phyloP scores from a whole-genome alignment of 92 coral and sea anemone genomes.

The Pocillopora meandrina region DNA sequence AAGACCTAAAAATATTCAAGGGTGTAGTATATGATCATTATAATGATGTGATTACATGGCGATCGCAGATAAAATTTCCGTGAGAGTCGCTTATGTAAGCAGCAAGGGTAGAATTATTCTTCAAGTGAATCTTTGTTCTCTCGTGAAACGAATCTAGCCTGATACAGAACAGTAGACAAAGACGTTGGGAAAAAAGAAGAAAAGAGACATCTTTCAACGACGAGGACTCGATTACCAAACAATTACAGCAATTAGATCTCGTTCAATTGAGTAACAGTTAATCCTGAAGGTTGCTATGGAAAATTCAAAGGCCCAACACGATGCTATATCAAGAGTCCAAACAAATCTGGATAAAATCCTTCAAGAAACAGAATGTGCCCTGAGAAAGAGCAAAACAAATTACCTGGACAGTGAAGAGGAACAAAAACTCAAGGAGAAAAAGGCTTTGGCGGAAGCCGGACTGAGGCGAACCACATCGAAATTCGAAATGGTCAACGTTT shows the following conservation, averaged over 20 bases:
- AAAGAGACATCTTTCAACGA: not conserved
- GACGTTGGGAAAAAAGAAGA: not conserved
- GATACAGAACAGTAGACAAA: not conserved
- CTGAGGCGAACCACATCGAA: not conserved
- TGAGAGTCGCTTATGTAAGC: not conserved
- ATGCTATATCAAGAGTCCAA: slow-evolving; percentile 35
- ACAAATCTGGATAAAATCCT: slow-evolving; percentile 39
- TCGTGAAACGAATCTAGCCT: not conserved
- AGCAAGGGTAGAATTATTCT: slow-evolving; percentile 1
- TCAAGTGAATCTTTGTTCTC: slow-evolving; percentile 10
- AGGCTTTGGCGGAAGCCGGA: not conserved
- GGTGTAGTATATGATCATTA: not conserved
- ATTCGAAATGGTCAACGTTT: slow-evolving; percentile 47
- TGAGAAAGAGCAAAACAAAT: slow-evolving; percentile 7
- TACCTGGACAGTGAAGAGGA: not conserved
- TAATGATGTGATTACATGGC: not conserved
- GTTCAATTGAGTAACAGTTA: not conserved
- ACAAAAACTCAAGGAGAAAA: not conserved
- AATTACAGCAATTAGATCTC: not conserved
- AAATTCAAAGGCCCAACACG: slow-evolving; percentile 5
- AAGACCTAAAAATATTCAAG: slow-evolving; percentile 3
- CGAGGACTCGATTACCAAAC: not conserved
- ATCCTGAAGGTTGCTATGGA: not conserved
- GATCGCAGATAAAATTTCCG: slow-evolving; percentile 1
- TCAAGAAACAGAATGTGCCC: slow-evolving; percentile 32